phyloP scores from a whole-genome alignment of 2,113 vertebrate genomes.

The Rousettus leschenaultii region DNA sequence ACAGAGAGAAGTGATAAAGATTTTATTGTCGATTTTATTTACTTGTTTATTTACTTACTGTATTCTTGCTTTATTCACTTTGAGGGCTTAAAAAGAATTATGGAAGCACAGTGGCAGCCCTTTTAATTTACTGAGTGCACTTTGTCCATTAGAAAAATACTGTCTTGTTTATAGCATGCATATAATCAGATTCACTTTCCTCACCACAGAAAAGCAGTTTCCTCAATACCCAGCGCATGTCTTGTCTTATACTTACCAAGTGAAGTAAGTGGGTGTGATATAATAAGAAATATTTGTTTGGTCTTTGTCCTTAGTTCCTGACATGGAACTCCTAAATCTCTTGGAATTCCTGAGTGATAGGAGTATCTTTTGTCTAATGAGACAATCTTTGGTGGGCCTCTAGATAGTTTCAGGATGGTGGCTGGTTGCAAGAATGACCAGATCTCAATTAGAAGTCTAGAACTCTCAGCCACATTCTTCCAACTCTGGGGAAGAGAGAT shows the following conservation, averaged over 20 bases:
- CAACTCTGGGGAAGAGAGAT: background rate
- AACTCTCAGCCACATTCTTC: accelerated
- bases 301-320: background rate
- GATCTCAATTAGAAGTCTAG: background rate
- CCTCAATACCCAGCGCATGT: background rate
- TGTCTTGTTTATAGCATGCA: conserved; percentile 6
- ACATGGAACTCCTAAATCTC: background rate
- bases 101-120: conserved; percentile 14
- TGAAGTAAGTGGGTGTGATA: background rate
- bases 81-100: conserved; percentile 57
- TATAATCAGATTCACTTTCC: background rate
- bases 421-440: background rate
- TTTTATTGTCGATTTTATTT: conserved; percentile 73
- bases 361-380: background rate
- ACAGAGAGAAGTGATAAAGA: conserved; percentile 62
- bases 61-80: conserved; percentile 56
- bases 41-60: conserved; percentile 70
- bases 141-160: conserved; percentile 55
- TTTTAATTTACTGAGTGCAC: conserved; percentile 40
- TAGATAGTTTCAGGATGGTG: background rate
- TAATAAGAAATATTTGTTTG: background rate
- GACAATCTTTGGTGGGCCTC: background rate
- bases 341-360: background rate
- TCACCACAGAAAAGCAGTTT: background rate
- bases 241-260: background rate